Base-by-base conservation (phyloP, 2,797 vertebrate genomes). In the Dermochelys coriacea region DNA sequence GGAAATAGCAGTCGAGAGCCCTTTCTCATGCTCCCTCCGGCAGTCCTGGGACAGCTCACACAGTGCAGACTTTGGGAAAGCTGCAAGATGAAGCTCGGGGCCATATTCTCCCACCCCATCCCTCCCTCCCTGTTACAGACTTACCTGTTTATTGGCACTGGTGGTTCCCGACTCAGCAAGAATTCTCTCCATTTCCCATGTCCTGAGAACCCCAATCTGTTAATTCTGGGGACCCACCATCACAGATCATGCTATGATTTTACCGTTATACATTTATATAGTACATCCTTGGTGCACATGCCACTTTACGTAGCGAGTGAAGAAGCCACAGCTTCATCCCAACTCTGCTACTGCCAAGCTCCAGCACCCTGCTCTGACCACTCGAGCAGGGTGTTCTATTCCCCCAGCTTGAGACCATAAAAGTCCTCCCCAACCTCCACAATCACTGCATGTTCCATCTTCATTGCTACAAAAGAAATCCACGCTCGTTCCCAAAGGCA, bases 11-110 rank as follows among this genome's bases (percentile, higher is more conserved):
- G 87, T 34, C 57, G 55, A 91, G 25, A 97, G 96, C 95, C 94
- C 95, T 98, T 98, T 97, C 97, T 90, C 97, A 97, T 91, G 96
- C 96, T 97, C 97, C 89, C 34, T 12, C 64, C 11, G 15, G 81
- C 90, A 5, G 91, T 82, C 92, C 81, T 94, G 81, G 97, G 97
- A 85, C 18, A n/a, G 90, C 94, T 94, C 59, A 0, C 91, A 89
- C 87, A 79, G 54, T 91, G 88, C 87, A 15, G 91, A 11, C 78
- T 29, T 82, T 88, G 94, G 94, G 96, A 97, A 95, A 25, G 86
- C 77, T 64, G n/a, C 52, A 86, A 16, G 4, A 54, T 6, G 0
- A 85, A 47, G 85, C 91, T 68, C 0, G 1, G 82, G 74, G 90
- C 80, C 19, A 21, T 68, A 87, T 64, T 1, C 1, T 18, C 93